Conservation (phyloP, 2,113 vertebrate genomes). For the Isichthys henryi region DNA sequence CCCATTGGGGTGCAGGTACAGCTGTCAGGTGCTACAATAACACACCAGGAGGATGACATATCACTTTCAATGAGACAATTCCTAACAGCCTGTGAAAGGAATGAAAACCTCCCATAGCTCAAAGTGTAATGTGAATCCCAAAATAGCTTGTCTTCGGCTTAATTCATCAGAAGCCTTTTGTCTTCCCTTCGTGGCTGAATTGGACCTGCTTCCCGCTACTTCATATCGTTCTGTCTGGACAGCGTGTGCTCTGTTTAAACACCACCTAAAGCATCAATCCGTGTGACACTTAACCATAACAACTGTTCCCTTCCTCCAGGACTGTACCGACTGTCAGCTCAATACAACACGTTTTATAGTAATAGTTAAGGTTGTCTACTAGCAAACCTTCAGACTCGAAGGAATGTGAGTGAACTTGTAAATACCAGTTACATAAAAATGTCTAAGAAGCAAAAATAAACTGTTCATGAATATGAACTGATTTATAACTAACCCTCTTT, state of each 20-base stretch:
- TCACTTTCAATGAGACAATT: background rate
- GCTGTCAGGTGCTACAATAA: background rate
- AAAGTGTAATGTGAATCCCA: background rate
- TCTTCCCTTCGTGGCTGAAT: background rate
- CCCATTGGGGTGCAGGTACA: background rate
- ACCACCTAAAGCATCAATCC: constrained; percentile 37
- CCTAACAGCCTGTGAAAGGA: background rate
- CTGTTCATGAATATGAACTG: background rate
- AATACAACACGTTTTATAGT: constrained; percentile 45
- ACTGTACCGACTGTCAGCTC: constrained; percentile 42
- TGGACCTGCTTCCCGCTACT: background rate
- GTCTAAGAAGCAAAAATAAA: background rate
- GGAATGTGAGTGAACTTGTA: background rate
- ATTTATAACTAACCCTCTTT: background rate
- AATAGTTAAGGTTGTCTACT: background rate
- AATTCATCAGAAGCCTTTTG: background rate
- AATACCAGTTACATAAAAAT: background rate
- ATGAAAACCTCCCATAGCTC: background rate
- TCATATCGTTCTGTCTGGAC: background rate
- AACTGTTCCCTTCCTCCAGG: constrained; percentile 43
- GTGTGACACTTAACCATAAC: constrained; percentile 44
- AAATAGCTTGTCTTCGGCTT: background rate
- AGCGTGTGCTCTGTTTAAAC: background rate
- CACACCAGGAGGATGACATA: background rate
- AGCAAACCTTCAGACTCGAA: background rate